Conservation (phyloP, 37 sponge, comb jelly and placozoan species). For the Ephydatia muelleri region DNA sequence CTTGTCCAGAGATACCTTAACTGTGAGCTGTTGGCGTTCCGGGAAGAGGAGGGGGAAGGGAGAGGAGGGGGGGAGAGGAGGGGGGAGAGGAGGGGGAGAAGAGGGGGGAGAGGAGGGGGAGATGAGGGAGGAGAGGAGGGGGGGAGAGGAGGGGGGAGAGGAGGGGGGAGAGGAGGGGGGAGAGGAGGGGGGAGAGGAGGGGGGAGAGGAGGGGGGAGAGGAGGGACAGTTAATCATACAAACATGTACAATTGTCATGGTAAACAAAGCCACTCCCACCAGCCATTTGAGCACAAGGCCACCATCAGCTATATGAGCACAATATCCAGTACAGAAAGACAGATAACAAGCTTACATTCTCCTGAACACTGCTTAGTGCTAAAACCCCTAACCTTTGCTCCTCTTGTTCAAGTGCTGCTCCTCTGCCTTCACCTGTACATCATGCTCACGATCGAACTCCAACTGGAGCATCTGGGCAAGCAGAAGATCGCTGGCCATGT, state of each 20-base stretch:
- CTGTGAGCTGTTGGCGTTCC: conserved; percentile 11
- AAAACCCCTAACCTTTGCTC: conserved; percentile 44
- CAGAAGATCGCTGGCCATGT: conserved; percentile 65
- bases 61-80: no score
- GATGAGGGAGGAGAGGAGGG: neutral
- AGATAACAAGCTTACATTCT: neutral
- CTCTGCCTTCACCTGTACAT: conserved; percentile 46
- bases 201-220: no score
- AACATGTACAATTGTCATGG: conserved; percentile 5
- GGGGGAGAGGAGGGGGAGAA: no score
- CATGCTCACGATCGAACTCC: conserved; percentile 86
- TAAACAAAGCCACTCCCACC: conserved; percentile 9
- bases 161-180: no score
- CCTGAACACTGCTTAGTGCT: neutral
- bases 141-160: neutral
- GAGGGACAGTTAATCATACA: neutral
- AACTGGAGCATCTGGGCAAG: conserved; percentile 95
- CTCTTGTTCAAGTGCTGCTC: conserved; percentile 88
- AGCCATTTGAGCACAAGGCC: neutral
- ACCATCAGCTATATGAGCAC: neutral
- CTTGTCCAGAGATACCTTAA: conserved; percentile 76
- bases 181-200: no score
- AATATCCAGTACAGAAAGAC: neutral
- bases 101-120: no score
- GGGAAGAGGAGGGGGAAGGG: neutral